Percentiles rank a stretch among this genome's conserved stretches.
Evolutionary conservation across 2,888 invertebrate genomes (phyloP).

Genomic region (Tortricodes alternella): DNA sequence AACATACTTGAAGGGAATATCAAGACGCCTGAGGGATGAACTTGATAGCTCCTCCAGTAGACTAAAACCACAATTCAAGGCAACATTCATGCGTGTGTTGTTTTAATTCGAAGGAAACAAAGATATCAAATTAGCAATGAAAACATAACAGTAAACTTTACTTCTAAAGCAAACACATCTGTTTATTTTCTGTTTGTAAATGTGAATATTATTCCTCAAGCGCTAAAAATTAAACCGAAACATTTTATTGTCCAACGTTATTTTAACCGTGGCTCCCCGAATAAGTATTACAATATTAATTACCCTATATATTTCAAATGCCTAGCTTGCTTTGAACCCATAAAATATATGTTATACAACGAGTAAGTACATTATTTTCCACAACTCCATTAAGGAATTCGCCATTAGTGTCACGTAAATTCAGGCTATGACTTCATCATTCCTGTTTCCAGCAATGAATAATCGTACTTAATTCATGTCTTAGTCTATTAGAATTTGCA

Average conservation of each 20-base stretch:
- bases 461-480: constrained; percentile 21
- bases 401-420: constrained; percentile 3
- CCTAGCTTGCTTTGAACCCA: not conserved
- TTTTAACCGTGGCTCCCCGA: not conserved
- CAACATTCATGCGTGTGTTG: too few relatives aligned
- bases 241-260: not conserved
- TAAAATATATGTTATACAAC: not conserved
- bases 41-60: not conserved
- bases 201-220: too few relatives aligned
- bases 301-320: too few relatives aligned
- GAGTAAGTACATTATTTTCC: too few relatives aligned
- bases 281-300: too few relatives aligned
- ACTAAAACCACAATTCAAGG: not conserved
- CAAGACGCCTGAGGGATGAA: not conserved
- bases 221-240: not conserved
- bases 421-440: constrained; percentile 4
- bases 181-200: too few relatives aligned
- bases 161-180: too few relatives aligned
- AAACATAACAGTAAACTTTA: too few relatives aligned
- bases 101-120: not conserved
- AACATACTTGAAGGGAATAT: constrained; percentile 5
- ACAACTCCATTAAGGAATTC: constrained; percentile 1
- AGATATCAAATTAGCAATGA: too few relatives aligned
- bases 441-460: constrained; percentile 1
- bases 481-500: constrained; percentile 18